These are phyloP conservation scores for Macquaria ambigua DNA, from an alignment of 2,113 vertebrate genomes.

Conservation along the genomic window DNA sequence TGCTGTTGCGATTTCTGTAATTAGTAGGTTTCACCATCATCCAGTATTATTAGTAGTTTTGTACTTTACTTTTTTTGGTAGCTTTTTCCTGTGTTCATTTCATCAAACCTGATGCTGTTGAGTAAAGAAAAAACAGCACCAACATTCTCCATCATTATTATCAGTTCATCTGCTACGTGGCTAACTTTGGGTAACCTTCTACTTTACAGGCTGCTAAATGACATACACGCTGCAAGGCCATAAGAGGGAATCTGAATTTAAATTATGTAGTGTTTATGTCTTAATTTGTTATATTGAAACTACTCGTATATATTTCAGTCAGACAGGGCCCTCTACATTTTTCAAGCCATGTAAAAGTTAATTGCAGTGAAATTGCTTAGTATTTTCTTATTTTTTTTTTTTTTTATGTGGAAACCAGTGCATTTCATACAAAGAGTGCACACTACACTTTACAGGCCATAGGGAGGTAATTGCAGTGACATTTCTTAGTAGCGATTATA, in stretches of 20 bases:
- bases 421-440: not conserved
- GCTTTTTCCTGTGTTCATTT: conserved; percentile 52
- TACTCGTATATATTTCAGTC: not conserved
- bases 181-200: not conserved
- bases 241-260: not conserved
- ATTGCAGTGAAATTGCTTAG: not conserved
- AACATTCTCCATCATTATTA: not conserved
- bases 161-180: not conserved
- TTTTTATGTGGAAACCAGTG: no score
- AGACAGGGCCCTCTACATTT: not conserved
- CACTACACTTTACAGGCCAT: not conserved
- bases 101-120: conserved; percentile 37
- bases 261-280: not conserved
- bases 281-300: not conserved
- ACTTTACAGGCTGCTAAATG: not conserved
- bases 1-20: conserved; percentile 37
- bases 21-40: conserved; percentile 39
- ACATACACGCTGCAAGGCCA: not conserved
- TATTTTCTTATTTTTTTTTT: not conserved
- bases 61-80: conserved; percentile 54
- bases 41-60: conserved; percentile 31
- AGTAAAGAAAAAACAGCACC: not conserved
- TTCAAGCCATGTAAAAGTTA: not conserved
- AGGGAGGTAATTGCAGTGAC: not conserved
- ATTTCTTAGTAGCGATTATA: not conserved